Conservation (phyloP, 35 echinoderm and acorn worm species). For the Chiridota heheva region DNA sequence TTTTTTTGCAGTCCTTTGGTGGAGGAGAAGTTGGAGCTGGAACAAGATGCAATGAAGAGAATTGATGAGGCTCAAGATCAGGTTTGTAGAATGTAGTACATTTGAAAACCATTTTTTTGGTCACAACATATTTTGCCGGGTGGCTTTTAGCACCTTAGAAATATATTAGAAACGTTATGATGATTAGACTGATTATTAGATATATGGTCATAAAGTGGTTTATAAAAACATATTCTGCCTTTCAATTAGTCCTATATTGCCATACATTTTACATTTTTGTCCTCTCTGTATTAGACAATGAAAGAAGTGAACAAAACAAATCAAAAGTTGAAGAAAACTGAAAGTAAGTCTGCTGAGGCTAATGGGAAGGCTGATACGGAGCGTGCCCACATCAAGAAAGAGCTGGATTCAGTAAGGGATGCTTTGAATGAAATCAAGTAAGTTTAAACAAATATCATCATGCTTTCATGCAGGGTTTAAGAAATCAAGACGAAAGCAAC, state of each 20-base stretch:
- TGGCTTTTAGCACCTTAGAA: no score
- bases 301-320: conserved; percentile 71
- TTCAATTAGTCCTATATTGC: neutral
- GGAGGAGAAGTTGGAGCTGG: conserved; percentile 93
- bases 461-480: no score
- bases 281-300: conserved; percentile 54
- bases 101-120: no score
- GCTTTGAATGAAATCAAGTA: conserved; percentile 89
- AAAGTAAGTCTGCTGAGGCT: conserved; percentile 87
- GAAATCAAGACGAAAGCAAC: neutral
- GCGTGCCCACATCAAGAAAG: conserved; percentile 93
- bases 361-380: conserved; percentile 95
- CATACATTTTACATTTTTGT: neutral
- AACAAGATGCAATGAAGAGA: conserved; percentile 88
- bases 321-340: conserved; percentile 78
- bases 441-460: conserved; percentile 14
- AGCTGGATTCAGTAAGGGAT: conserved; percentile 85
- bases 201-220: no score
- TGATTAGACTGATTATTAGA: no score
- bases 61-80: conserved; percentile 92
- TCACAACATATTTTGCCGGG: no score
- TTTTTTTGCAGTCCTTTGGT: conserved; percentile 73
- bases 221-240: neutral
- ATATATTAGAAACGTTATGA: no score
- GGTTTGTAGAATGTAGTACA: no score